Base-by-base conservation (phyloP, 2,888 invertebrate species). In the Tillus elongatus region DNA sequence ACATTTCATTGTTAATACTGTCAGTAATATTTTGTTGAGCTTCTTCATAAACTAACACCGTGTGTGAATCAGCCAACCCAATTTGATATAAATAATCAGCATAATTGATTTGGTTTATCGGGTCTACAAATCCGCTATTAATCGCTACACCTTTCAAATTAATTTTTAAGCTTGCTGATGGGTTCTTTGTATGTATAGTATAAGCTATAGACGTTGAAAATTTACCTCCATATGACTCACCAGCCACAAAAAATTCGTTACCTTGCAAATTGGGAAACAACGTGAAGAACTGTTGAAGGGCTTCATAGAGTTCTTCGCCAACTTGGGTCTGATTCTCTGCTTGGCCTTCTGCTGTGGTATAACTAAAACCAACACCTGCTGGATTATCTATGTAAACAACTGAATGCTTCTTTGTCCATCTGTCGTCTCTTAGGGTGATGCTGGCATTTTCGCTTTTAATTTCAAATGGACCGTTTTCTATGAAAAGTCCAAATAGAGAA, bases 311-410 rank as follows among this genome's bases (percentile, higher is more conserved):
- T 59, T 93, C 81, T 33, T 75, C 72, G 0, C 84, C 91, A 1
- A 93, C 86, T 57, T 82, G 79, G 0, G 73, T 76, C 63, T 92
- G 82, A 60, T 86, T 81, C 3, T 68, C 74, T 6, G 84, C 83
- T 63, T 84, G 92, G 0, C 92, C 91, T 37, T 64, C 72, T 12
- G 80, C 77, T 2, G 79, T 74, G 0, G 92, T 90, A 54, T 90
- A 92, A 64, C 92, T 92, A 59, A 82, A 95, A 0, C 93, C 93
- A 2, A 90, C 84, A 2, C 91, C 90, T 1, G 88, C 93, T 0
- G 93, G 93, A 63, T 90, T 93, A 61, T 95, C 93, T 37, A 95
- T 83, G 60, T 87, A 95, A 36, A 95, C 73, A 28, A 93, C 64
- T 49, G 83, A 80, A 60, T 87, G 86, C 6, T 76, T 77, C 26